phyloP scores from a whole-genome alignment of 1,140 invertebrate species.

The Batillaria attramentaria region DNA sequence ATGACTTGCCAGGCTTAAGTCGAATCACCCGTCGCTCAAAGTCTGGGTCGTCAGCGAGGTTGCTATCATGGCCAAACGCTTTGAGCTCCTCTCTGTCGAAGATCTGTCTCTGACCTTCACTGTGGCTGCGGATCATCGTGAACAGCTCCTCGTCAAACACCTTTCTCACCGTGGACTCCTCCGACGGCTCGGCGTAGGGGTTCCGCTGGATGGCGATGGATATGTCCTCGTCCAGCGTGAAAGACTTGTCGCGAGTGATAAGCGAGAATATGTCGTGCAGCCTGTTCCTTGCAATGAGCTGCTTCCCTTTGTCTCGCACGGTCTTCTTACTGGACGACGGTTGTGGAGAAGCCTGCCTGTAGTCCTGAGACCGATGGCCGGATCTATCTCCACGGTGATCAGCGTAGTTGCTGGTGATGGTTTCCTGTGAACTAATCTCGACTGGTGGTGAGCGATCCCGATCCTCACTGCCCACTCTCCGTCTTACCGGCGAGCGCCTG shows the following conservation, averaged over 20 bases:
- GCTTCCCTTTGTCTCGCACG: background rate
- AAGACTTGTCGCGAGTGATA: background rate
- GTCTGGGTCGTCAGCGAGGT: constrained; percentile 56
- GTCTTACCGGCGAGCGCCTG: background rate
- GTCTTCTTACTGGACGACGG: background rate
- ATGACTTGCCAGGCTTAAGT: constrained; percentile 26
- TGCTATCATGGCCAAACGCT: constrained; percentile 56
- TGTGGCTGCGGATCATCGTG: constrained; percentile 52
- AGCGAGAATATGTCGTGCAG: constrained; percentile 24
- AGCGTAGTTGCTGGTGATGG: background rate
- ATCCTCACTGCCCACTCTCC: background rate
- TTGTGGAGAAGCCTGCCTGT: too few species aligned
- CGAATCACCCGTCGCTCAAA: constrained; percentile 47
- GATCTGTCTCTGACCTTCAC: constrained; percentile 55
- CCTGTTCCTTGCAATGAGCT: constrained; percentile 9
- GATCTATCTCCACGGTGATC: background rate
- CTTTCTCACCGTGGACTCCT: constrained; percentile 41
- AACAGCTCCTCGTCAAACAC: constrained; percentile 53
- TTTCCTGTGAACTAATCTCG: background rate
- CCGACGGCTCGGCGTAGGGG: constrained; percentile 39
- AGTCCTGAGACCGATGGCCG: too few species aligned
- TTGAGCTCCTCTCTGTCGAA: constrained; percentile 66
- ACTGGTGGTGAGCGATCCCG: background rate
- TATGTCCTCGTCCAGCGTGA: constrained; percentile 28
- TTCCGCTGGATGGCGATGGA: constrained; percentile 35